Evolutionary conservation across 2,113 vertebrate species (phyloP).

Genomic region (Okapia johnstoni): DNA sequence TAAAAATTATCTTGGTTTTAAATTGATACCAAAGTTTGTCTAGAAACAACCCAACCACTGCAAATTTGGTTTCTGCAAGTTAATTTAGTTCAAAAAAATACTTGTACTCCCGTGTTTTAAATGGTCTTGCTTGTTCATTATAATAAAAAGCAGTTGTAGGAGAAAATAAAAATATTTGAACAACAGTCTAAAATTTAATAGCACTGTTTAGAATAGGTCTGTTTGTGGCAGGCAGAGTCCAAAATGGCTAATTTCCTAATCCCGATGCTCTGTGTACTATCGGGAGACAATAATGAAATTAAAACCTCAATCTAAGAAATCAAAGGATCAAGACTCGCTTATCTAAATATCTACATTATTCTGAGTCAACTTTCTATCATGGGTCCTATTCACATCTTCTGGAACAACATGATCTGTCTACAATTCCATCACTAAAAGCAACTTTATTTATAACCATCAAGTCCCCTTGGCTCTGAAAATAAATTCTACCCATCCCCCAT

Average conservation of each 20-base stretch:
- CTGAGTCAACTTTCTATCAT: slow-evolving; percentile 63
- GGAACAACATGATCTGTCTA: slow-evolving; percentile 73
- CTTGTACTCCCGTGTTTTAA: slow-evolving; percentile 69
- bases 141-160: slow-evolving; percentile 77
- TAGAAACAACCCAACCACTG: slow-evolving; percentile 86
- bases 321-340: slow-evolving; percentile 62
- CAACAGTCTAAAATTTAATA: slow-evolving; percentile 75
- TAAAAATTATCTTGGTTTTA: slow-evolving; percentile 85
- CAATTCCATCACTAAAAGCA: slow-evolving; percentile 65
- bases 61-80: slow-evolving; percentile 82
- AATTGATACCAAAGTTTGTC: slow-evolving; percentile 88
- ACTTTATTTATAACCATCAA: slow-evolving; percentile 51
- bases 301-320: slow-evolving; percentile 68
- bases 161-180: slow-evolving; percentile 80
- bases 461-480: slow-evolving; percentile 73
- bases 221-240: slow-evolving; percentile 77
- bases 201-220: slow-evolving; percentile 77
- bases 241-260: slow-evolving; percentile 67
- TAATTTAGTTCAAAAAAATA: slow-evolving; percentile 83
- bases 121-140: slow-evolving; percentile 79
- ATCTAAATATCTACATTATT: slow-evolving; percentile 48
- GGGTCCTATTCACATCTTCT: slow-evolving; percentile 64
- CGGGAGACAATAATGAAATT: slow-evolving; percentile 49
- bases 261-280: slow-evolving; percentile 57
- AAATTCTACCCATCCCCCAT: slow-evolving; percentile 72